Conservation (phyloP, 2,113 vertebrate genomes). For the Daboia siamensis region DNA sequence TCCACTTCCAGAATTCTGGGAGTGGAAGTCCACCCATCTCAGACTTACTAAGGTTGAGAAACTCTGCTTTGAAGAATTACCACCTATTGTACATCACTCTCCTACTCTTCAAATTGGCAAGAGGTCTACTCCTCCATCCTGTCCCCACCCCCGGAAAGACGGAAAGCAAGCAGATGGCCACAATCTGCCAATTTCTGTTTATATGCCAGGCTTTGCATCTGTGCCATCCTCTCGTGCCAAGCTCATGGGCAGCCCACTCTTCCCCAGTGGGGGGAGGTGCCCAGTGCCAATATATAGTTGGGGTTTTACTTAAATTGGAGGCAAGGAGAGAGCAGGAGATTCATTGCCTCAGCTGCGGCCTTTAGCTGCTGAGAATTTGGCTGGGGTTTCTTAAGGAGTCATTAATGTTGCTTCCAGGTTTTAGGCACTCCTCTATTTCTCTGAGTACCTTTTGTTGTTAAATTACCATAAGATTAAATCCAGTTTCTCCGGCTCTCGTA, state of each 20-base stretch:
- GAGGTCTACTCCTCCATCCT: slow-evolving; percentile 23
- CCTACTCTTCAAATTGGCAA: slow-evolving; percentile 44
- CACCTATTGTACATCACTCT: slow-evolving; percentile 42
- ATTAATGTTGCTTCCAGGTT: background rate
- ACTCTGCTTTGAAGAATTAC: background rate
- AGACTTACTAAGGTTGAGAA: background rate
- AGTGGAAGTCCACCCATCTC: background rate
- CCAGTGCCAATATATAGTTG: background rate
- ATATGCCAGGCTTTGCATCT: slow-evolving; percentile 36
- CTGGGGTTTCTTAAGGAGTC: background rate
- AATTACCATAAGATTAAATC: background rate
- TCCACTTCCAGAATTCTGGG: background rate
- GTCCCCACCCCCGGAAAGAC: slow-evolving; percentile 30
- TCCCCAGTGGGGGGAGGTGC: slow-evolving; percentile 41
- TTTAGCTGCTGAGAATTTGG: background rate
- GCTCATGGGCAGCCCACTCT: slow-evolving; percentile 13
- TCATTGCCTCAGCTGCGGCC: background rate
- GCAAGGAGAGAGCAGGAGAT: background rate
- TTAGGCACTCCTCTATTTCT: background rate
- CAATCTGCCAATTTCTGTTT: slow-evolving; percentile 63
- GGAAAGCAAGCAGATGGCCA: slow-evolving; percentile 66
- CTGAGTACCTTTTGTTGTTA: background rate
- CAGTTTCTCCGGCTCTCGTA: background rate
- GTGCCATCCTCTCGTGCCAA: slow-evolving; percentile 47
- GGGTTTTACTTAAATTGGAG: background rate